Base-by-base conservation (phyloP, 2,797 vertebrate species). In the Carapus acus region DNA sequence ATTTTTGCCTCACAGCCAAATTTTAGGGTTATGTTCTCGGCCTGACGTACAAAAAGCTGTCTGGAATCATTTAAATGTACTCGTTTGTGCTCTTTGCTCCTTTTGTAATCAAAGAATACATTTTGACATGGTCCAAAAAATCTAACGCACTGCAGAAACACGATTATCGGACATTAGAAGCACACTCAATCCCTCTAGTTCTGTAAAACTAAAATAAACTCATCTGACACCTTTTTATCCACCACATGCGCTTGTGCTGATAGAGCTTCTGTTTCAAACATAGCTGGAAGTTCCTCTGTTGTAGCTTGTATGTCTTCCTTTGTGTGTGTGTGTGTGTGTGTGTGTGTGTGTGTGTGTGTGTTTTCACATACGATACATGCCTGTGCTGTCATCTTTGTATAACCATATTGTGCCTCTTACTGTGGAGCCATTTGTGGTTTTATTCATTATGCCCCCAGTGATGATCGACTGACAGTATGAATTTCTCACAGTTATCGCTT, bases 401-500 rank as follows among this genome's bases (percentile, higher is more conserved):
- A 22, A 18, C 14, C 6, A 24, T 42, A 23, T 7, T 24, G 15
- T 16, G 6, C 51, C 14, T 48, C 27, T 51, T 11, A 43, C 44
- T 51, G 13, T 31, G 33, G 47, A 21, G 4, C 43, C 50, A 24
- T 59, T 62, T 11, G 22, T 7, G 13, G 15, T 42, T 64, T 18
- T 1, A 54, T 55, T 48, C 43, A 56, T 48, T 59, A 41, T 59
- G 51, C 45, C 21, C 59, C 36, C 56, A 43, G 64, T 66, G 62
- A 58, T 73, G 71, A 78, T 67, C 74, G 74, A 78, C 54, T 69
- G 31, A 61, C 55, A 62, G 69, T 58, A 59, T 63, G 58, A 69
- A 69, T 79, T 55, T 80, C 76, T 81, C 73, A 82, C 76, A 55
- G 60, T 79, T 78, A 79, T 79, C 71, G 53, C 49, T 66, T 58